These are phyloP conservation scores for Drosophila greeni DNA, from an alignment of 2,888 invertebrate species.

Conservation along the genomic window DNA sequence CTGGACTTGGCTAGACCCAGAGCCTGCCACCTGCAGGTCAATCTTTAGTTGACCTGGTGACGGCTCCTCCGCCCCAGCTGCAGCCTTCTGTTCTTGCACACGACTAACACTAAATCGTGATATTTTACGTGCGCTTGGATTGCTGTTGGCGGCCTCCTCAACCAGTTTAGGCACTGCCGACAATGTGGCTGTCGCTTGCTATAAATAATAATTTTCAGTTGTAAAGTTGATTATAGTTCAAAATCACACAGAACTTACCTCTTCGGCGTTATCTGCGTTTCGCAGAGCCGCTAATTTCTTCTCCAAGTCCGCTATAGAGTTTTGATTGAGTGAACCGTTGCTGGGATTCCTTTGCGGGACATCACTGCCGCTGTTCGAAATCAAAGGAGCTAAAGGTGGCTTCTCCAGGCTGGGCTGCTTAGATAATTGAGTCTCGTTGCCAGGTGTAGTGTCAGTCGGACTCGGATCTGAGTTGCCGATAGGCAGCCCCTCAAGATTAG, in stretches of 20 bases:
- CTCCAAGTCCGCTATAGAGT: conserved; percentile 81
- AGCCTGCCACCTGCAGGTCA: conserved; percentile 56
- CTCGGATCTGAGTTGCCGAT: conserved; percentile 38
- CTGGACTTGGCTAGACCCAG: conserved; percentile 42
- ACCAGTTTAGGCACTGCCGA: conserved; percentile 42
- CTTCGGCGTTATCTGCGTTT: conserved; percentile 68
- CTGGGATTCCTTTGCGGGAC: conserved; percentile 48
- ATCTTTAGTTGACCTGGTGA: conserved; percentile 60
- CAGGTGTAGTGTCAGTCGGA: conserved; percentile 40
- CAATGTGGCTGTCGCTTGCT: conserved; percentile 26
- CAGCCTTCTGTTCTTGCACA: conserved; percentile 67
- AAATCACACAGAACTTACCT: conserved; percentile 46
- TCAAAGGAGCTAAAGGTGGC: conserved; percentile 42
- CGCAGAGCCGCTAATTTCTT: conserved; percentile 81
- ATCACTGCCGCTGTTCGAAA: conserved; percentile 15
- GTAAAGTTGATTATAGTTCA: background rate
- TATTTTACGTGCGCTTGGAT: conserved; percentile 63
- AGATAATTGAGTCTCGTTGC: conserved; percentile 66
- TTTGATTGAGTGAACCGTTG: conserved; percentile 67
- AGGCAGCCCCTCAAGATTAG: conserved; percentile 52
- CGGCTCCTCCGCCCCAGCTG: conserved; percentile 44
- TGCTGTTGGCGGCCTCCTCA: conserved; percentile 49
- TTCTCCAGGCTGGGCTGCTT: conserved; percentile 76
- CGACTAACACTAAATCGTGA: conserved; percentile 75
- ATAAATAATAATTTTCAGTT: background rate